Evolutionary conservation across 2,888 invertebrate species (phyloP).

Genomic region (Tinea trinotella): DNA sequence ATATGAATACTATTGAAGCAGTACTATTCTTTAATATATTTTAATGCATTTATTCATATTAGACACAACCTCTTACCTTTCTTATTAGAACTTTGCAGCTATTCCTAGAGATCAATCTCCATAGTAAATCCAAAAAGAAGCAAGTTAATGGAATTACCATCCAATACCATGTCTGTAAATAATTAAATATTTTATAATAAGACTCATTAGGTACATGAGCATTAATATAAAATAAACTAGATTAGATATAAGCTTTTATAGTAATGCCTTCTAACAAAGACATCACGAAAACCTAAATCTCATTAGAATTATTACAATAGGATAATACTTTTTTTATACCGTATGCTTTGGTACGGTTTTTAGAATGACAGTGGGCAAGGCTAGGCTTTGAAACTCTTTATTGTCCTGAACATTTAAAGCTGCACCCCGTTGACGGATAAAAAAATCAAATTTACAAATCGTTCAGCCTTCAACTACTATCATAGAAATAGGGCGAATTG

Average conservation of each 20-base stretch:
- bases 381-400: background rate
- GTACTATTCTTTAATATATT: no score
- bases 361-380: background rate
- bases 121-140: conserved; percentile 49
- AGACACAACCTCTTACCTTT: no score
- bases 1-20: no score
- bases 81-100: conserved; percentile 32
- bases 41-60: no score
- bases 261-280: no score
- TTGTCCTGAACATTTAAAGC: background rate
- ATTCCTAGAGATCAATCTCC: conserved; percentile 57
- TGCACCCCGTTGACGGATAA: background rate
- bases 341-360: background rate
- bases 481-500: no score
- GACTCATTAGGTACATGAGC: no score
- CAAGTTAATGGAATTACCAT: conserved; percentile 49
- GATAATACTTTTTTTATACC: no score
- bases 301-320: no score
- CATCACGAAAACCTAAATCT: no score
- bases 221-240: no score
- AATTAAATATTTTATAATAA: no score
- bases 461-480: background rate
- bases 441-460: background rate
- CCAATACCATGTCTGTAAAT: conserved; percentile 60
- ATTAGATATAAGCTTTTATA: background rate